phyloP scores from a whole-genome alignment of 2,113 vertebrate genomes.

The Pomatorhinus ruficollis region DNA sequence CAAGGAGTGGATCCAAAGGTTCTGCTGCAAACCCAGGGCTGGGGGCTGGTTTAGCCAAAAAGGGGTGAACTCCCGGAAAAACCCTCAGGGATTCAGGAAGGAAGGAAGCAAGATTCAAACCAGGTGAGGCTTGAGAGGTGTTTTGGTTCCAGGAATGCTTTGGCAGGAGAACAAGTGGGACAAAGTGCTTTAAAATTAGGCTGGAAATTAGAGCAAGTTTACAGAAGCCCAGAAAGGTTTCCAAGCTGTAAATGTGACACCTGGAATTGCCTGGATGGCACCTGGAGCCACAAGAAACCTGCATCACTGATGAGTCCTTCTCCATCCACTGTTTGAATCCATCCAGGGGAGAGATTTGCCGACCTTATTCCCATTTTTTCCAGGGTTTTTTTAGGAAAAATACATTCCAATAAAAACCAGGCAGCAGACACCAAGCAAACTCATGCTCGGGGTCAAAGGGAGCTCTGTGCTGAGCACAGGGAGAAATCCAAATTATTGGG shows the following conservation, averaged over 20 bases:
- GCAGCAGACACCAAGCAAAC: neutral
- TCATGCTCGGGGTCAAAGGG: too few relatives aligned
- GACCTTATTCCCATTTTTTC: neutral
- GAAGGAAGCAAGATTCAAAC: neutral
- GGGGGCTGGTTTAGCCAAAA: neutral
- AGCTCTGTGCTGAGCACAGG: neutral
- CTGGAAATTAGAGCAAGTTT: neutral
- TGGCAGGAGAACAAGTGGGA: neutral
- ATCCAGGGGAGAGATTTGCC: neutral
- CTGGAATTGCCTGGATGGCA: neutral
- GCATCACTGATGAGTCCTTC: neutral
- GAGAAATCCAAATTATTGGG: neutral
- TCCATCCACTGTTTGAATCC: neutral
- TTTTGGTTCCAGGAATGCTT: neutral
- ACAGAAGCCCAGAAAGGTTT: neutral
- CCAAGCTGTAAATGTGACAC: neutral
- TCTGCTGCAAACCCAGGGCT: neutral
- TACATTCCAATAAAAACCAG: neutral
- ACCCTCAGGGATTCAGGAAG: neutral
- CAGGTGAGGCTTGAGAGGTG: neutral
- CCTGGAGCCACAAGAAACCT: neutral
- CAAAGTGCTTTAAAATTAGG: neutral
- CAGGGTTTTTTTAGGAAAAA: accelerated
- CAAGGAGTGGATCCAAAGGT: neutral
- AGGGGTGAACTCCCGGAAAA: neutral